Percentiles rank a stretch among this genome's conserved stretches.
Conservation (phyloP, 30 jellyfish, hydroid and myxozoan species). For the Cassiopea xamachana region DNA sequence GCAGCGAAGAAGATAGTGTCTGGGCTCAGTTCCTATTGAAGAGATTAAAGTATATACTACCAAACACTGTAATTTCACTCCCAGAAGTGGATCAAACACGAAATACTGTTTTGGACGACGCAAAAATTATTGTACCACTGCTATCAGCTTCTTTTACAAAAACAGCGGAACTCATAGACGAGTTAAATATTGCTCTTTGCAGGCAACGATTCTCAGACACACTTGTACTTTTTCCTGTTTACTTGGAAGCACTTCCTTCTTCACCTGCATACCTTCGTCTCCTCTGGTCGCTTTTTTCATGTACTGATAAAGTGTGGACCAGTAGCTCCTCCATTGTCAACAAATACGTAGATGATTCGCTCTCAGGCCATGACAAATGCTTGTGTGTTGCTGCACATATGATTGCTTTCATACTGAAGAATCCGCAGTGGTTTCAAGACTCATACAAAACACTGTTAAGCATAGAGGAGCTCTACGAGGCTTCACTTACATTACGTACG, state of each 20-base stretch:
- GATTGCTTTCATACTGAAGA: constrained; percentile 15
- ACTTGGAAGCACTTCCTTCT: constrained; percentile 65
- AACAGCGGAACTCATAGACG: constrained; percentile 73
- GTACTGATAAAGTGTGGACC: constrained; percentile 69
- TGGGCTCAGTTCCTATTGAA: constrained; percentile 27
- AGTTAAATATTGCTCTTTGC: constrained; percentile 82
- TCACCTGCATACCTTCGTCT: constrained; percentile 87
- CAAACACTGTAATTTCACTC: constrained; percentile 52
- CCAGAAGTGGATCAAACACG: constrained; percentile 64
- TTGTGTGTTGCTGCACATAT: constrained; percentile 60
- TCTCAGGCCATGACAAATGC: constrained; percentile 21
- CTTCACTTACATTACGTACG: constrained; percentile 40
- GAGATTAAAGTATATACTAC: constrained; percentile 25
- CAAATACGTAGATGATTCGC: neutral
- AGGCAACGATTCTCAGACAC: constrained; percentile 68
- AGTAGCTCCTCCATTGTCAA: neutral
- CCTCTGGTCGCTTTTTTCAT: constrained; percentile 73
- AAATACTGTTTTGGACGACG: constrained; percentile 65
- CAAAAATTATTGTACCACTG: constrained; percentile 71
- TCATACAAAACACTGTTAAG: constrained; percentile 77
- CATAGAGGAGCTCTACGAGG: constrained; percentile 61
- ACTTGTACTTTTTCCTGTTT: constrained; percentile 70
- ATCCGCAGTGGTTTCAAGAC: constrained; percentile 7
- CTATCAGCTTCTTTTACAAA: constrained; percentile 41
- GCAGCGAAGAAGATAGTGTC: constrained; percentile 27